phyloP scores from a whole-genome alignment of 2,888 invertebrate genomes.

The Chymomyza caudatula region DNA sequence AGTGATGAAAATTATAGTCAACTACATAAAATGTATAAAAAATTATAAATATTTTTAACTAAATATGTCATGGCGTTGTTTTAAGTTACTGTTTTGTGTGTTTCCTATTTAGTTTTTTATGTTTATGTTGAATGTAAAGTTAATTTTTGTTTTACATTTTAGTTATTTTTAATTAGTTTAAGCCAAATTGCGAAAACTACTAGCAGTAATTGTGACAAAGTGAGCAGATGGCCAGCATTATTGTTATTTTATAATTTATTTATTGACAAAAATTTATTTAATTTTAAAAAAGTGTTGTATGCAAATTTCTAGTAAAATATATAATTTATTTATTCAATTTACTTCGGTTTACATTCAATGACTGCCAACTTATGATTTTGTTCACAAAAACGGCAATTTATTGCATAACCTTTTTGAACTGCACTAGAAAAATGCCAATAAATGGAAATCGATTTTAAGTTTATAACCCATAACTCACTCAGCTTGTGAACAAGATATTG shows the following conservation, averaged over 20 bases:
- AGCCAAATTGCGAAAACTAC: conserved; percentile 26
- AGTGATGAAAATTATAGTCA: conserved; percentile 15
- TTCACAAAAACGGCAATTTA: too few species aligned
- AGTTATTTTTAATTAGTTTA: conserved; percentile 24
- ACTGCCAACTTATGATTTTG: not conserved
- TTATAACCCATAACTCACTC: too few species aligned
- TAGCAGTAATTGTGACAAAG: conserved; percentile 11
- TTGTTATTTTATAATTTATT: conserved; percentile 50
- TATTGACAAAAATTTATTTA: conserved; percentile 44
- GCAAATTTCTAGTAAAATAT: conserved; percentile 50
- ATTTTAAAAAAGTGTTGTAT: conserved; percentile 35
- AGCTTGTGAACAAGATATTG: not conserved
- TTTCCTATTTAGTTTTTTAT: conserved; percentile 38
- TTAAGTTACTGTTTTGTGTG: conserved; percentile 14
- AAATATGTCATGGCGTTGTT: not conserved
- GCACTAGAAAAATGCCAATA: not conserved
- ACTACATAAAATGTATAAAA: not conserved
- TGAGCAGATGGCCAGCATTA: not conserved
- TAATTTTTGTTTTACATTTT: not conserved
- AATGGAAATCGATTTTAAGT: too few species aligned
- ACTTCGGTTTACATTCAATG: too few species aligned
- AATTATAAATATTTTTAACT: not conserved
- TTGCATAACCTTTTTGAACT: too few species aligned
- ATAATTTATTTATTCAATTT: conserved; percentile 55
- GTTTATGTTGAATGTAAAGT: conserved; percentile 18